Percentiles rank a stretch among this genome's conserved stretches.
Evolutionary conservation across 1,140 invertebrate genomes (phyloP).

Genomic region (Meloidogyne chitwoodi): DNA sequence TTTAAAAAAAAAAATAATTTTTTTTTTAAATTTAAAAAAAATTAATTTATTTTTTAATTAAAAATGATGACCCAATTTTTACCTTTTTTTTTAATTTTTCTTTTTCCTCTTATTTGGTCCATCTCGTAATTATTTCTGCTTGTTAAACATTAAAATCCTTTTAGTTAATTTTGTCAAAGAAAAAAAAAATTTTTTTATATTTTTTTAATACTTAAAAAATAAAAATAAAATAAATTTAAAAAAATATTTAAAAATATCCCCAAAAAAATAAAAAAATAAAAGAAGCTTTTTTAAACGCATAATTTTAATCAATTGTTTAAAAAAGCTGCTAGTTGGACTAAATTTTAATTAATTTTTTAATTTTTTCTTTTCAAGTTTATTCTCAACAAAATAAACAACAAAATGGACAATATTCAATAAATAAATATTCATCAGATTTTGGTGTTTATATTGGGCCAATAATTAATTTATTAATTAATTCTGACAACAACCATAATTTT

Average conservation of each 20-base stretch:
- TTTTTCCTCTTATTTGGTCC: background rate
- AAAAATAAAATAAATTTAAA: background rate
- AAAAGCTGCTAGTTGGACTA: no score
- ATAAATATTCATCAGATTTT: background rate
- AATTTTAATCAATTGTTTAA: no score
- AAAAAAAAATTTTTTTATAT: no score
- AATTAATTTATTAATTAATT: background rate
- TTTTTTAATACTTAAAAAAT: no score
- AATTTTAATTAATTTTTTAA: no score
- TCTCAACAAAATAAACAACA: background rate
- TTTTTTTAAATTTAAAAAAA: no score
- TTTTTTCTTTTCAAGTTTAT: background rate
- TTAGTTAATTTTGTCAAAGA: background rate
- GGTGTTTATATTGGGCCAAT: background rate
- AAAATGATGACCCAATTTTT: background rate
- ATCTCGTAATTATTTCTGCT: background rate
- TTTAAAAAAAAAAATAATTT: no score
- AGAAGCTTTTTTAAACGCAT: no score
- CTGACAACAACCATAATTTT: background rate
- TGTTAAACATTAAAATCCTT: background rate
- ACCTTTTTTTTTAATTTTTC: background rate
- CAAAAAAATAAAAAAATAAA: no score
- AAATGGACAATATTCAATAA: background rate
- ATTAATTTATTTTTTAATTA: background rate
- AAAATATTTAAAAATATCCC: no score